Evolutionary conservation across 2,888 invertebrate species (phyloP).

Genomic region (Cephus runcator): DNA sequence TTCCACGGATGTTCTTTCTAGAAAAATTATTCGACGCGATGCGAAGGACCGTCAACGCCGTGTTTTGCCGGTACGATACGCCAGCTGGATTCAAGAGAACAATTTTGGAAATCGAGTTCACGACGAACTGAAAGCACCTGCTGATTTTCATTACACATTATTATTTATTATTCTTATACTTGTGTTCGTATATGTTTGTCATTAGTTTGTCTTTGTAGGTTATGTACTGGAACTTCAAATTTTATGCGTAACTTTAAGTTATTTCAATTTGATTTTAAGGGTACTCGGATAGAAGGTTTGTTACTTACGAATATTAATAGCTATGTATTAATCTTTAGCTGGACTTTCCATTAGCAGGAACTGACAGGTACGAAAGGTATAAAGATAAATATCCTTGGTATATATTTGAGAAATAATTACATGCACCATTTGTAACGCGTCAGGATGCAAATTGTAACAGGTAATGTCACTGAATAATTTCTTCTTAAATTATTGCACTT

Average conservation of each 20-base stretch:
- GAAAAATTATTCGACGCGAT: neutral
- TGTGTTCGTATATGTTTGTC: no score
- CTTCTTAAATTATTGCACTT: no score
- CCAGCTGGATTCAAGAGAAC: neutral
- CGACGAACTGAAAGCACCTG: neutral
- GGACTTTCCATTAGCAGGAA: no score
- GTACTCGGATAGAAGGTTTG: no score
- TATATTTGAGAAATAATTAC: no score
- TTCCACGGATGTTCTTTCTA: slow-evolving; percentile 7
- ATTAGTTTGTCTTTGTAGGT: neutral
- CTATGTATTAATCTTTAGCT: no score
- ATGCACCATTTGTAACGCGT: no score
- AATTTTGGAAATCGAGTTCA: neutral
- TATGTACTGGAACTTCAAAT: neutral
- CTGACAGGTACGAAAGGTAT: no score
- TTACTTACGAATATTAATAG: no score
- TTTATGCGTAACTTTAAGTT: neutral
- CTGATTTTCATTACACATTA: neutral
- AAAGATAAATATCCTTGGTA: no score
- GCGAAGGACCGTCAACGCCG: neutral
- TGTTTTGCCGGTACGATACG: neutral
- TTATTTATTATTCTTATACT: neutral
- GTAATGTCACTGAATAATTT: no score
- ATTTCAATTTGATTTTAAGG: neutral
- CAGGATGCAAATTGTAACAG: no score